These are phyloP conservation scores for Hoplodrina ambigua DNA, from an alignment of 2,888 invertebrate species.

Conservation along the genomic window DNA sequence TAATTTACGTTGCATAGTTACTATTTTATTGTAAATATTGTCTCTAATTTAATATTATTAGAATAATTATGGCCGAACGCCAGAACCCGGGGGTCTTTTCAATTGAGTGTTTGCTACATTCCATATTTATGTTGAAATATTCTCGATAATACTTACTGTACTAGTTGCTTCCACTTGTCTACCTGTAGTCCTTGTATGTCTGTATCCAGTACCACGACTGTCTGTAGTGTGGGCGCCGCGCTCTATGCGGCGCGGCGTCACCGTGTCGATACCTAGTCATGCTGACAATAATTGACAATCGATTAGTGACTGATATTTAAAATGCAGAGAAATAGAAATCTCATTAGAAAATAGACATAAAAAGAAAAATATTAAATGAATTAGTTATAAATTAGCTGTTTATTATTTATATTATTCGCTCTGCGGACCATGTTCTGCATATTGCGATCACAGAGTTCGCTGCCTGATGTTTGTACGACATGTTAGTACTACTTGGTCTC, in stretches of 20 bases:
- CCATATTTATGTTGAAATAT: slow-evolving; percentile 90
- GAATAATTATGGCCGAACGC: slow-evolving; percentile 84
- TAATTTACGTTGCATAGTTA: slow-evolving; percentile 88
- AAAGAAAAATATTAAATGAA: slow-evolving; percentile 79
- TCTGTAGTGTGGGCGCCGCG: slow-evolving; percentile 23
- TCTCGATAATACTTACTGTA: slow-evolving; percentile 83
- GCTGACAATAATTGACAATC: slow-evolving; percentile 76
- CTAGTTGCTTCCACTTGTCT: slow-evolving; percentile 70
- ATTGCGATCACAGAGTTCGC: slow-evolving; percentile 40
- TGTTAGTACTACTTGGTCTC: slow-evolving; percentile 9
- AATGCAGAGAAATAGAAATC: slow-evolving; percentile 83
- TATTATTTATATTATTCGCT: slow-evolving; percentile 80
- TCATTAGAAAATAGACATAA: slow-evolving; percentile 85
- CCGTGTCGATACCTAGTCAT: slow-evolving; percentile 58
- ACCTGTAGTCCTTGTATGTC: slow-evolving; percentile 56
- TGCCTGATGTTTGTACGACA: slow-evolving; percentile 30
- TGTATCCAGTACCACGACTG: slow-evolving; percentile 50
- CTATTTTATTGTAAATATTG: slow-evolving; percentile 90
- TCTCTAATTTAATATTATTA: slow-evolving; percentile 88
- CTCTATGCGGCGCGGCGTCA: slow-evolving; percentile 39
- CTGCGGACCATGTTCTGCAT: slow-evolving; percentile 69
- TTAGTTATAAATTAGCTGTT: slow-evolving; percentile 86
- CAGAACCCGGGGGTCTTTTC: slow-evolving; percentile 86
- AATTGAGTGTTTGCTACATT: slow-evolving; percentile 90
- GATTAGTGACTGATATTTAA: slow-evolving; percentile 81